These are phyloP conservation scores for Beaufortia kweichowensis DNA, from an alignment of 2,113 vertebrate genomes.

Conservation along the genomic window DNA sequence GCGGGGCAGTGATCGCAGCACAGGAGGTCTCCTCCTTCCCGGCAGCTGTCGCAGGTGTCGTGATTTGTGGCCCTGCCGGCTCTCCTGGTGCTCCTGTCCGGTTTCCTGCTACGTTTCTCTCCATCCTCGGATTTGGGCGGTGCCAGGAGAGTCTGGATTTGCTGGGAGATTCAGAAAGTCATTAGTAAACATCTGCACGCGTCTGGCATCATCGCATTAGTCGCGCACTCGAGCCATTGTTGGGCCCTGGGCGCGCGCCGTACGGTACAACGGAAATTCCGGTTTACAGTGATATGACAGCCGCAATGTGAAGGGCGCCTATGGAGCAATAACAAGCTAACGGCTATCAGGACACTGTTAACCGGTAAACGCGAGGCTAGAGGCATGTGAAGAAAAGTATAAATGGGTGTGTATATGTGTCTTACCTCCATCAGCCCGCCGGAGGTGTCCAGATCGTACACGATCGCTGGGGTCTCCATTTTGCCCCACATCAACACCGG, in stretches of 20 bases:
- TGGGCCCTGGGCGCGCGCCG: slow-evolving; percentile 28
- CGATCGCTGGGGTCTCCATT: slow-evolving; percentile 89
- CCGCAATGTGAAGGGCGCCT: background rate
- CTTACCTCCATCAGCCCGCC: slow-evolving; percentile 88
- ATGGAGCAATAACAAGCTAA: background rate
- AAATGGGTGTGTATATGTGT: background rate
- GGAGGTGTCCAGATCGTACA: slow-evolving; percentile 88
- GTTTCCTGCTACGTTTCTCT: slow-evolving; percentile 79
- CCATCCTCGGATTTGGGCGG: slow-evolving; percentile 85
- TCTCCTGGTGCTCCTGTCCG: slow-evolving; percentile 81
- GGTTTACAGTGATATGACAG: background rate
- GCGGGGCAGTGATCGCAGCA: slow-evolving; percentile 89
- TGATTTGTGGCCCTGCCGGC: slow-evolving; percentile 85
- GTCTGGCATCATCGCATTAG: slow-evolving; percentile 35
- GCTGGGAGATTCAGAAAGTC: slow-evolving; percentile 62
- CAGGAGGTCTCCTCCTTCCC: slow-evolving; percentile 86
- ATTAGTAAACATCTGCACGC: slow-evolving; percentile 44
- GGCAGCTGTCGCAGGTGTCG: slow-evolving; percentile 90
- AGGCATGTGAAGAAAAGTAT: background rate
- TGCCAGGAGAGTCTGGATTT: slow-evolving; percentile 87
- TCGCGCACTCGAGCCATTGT: slow-evolving; percentile 53
- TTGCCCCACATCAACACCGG: slow-evolving; percentile 85
- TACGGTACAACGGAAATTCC: slow-evolving; percentile 6
- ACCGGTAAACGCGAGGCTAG: background rate
- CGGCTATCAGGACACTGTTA: background rate